Base-by-base conservation (phyloP, 2,797 vertebrate species). In the Cyclopterus lumpus region DNA sequence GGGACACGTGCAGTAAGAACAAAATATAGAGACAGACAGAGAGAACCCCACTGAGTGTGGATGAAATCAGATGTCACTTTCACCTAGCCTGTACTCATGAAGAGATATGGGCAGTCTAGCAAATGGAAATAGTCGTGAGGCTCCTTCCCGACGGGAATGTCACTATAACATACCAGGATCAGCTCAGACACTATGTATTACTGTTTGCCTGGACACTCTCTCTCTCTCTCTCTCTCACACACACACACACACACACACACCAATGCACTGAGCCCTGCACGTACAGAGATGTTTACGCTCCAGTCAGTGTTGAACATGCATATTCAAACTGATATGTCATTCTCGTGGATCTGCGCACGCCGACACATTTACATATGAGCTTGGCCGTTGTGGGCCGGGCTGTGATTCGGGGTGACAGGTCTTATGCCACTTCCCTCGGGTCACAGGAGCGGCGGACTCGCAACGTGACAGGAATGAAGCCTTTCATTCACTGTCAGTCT, bases 121-220 rank as follows among this genome's bases (percentile, higher is more conserved):
- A 86, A 88, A 90, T 78, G 68, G 75, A 87, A 90, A 71, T 81
- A 77, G 88, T 89, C 69, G 82, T 90, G 82, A 91, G 80, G 89
- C 92, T 93, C 91, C 93, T 94, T 90, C 93, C 93, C 93, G 90
- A 74, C 67, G 94, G 94, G 93, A 93, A 95, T 93, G 93, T 94
- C 93, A 93, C 87, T 59, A 73, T 74, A 76, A 71, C 88, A 77
- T 51, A 78, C 74, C 26, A 64, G 77, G 80, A 92, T 92, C 74
- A 36, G 71, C 86, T 78, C 76, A 80, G 79, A 90, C 88, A 70
- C 46, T 49, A 49, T 49, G n/a, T 66, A 78, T 72, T 70, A 68
- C 77, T 9, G 75, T 16, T 44, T 14, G 81, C 76, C 51, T 14
- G 30, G 8, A 44, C 67, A 84, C 77, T 49, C 82, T 74, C n/a